A percentile compares a stretch with the other conserved stretches of the same genome.
Conservation (phyloP, 2,888 invertebrate species). For the Cremastobaeus sp. region DNA sequence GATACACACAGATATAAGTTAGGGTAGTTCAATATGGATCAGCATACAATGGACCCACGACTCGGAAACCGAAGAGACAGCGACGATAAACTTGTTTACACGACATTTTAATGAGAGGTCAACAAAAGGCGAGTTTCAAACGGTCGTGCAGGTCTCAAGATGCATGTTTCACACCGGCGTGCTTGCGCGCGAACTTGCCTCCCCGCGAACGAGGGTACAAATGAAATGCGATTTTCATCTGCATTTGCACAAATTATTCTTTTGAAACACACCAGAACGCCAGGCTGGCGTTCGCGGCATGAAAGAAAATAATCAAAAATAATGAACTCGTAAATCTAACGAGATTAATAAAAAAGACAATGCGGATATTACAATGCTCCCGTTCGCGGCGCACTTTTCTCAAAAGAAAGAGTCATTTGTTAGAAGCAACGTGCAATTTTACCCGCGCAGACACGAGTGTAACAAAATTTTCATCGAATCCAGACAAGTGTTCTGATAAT, state of each 20-base stretch:
- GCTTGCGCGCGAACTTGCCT: no score
- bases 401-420: neutral
- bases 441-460: no score
- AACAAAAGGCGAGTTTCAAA: slow-evolving; percentile 34
- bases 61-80: slow-evolving; percentile 30
- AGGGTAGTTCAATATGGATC: slow-evolving; percentile 35
- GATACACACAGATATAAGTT: no score
- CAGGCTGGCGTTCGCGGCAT: slow-evolving; percentile 4
- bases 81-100: slow-evolving; percentile 63
- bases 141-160: slow-evolving; percentile 20
- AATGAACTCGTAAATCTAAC: slow-evolving; percentile 21
- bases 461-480: no score
- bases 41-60: slow-evolving; percentile 15
- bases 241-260: slow-evolving; percentile 28
- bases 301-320: slow-evolving; percentile 35
- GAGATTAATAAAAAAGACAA: slow-evolving; percentile 18
- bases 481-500: no score
- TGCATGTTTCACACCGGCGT: no score
- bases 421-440: no score
- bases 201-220: no score
- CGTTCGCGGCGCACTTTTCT: slow-evolving; percentile 7
- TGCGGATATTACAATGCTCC: slow-evolving; percentile 16
- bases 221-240: no score
- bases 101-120: slow-evolving; percentile 61
- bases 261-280: slow-evolving; percentile 18